phyloP scores from a whole-genome alignment of 2,113 vertebrate genomes.

The Lagopus leucura region DNA sequence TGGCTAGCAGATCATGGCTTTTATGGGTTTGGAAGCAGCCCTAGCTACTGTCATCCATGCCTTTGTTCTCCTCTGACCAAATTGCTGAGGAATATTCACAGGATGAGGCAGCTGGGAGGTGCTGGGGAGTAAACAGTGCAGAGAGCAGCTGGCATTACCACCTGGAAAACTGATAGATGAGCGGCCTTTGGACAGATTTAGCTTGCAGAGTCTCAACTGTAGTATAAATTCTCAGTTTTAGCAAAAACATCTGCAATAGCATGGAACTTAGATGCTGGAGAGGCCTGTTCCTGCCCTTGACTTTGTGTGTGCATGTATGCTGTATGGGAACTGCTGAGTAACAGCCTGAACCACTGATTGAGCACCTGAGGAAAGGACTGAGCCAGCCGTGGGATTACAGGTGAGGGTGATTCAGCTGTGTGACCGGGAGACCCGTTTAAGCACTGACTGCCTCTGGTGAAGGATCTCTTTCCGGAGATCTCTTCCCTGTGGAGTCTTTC shows the following conservation, averaged over 20 bases:
- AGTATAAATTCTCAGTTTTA: not conserved
- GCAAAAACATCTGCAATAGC: not conserved
- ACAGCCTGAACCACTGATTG: too few relatives aligned
- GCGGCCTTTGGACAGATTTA: not conserved
- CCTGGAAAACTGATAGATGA: not conserved
- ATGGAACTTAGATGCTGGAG: accelerated
- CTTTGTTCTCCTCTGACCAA: accelerated
- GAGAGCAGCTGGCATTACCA: not conserved
- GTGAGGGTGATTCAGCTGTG: too few relatives aligned
- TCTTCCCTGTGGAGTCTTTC: too few relatives aligned
- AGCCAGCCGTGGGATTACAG: too few relatives aligned
- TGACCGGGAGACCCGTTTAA: too few relatives aligned
- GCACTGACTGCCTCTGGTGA: too few relatives aligned
- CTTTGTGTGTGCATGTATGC: not conserved
- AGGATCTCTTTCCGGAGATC: too few relatives aligned
- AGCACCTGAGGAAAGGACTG: too few relatives aligned
- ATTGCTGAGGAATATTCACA: not conserved
- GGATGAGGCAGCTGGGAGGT: not conserved
- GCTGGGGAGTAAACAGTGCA: not conserved
- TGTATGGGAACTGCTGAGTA: too few relatives aligned
- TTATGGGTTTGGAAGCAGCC: not conserved
- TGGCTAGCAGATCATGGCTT: not conserved
- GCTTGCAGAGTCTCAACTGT: accelerated
- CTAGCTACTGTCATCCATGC: not conserved
- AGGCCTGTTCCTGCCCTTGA: not conserved